Conservation (phyloP, 2,888 invertebrate genomes). For the Camponotus fellah region DNA sequence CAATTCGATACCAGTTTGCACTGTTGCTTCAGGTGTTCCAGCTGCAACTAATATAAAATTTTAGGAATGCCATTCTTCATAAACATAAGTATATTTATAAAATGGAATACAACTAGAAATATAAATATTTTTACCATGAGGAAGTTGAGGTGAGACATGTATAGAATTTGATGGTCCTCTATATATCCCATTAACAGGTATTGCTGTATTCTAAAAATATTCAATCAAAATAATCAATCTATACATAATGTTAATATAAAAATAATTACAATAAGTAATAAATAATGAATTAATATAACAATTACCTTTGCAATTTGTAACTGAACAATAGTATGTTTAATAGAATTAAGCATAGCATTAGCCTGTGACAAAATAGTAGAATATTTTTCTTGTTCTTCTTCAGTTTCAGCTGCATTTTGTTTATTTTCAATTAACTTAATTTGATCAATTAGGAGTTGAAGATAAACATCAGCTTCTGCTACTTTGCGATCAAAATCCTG, state of each 20-base stretch:
- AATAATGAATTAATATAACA: conserved; percentile 11
- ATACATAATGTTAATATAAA: background rate
- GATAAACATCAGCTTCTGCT: conserved; percentile 97
- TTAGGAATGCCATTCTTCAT: background rate
- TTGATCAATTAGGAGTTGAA: conserved; percentile 98
- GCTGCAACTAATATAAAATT: conserved; percentile 72
- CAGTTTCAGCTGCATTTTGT: conserved; percentile 71
- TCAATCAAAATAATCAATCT: too few relatives aligned
- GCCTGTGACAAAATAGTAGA: conserved; percentile 81
- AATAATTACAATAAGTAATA: background rate
- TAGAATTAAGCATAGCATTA: conserved; percentile 97
- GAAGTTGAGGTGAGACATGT: conserved; percentile 78
- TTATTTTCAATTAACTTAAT: conserved; percentile 89
- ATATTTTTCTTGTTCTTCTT: conserved; percentile 79
- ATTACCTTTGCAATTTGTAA: conserved; percentile 98
- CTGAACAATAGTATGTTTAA: conserved; percentile 99
- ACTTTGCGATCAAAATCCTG: conserved; percentile 94
- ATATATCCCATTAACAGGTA: conserved; percentile 96
- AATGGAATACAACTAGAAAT: conserved; percentile 19
- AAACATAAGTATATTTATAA: background rate
- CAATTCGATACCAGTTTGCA: conserved; percentile 89
- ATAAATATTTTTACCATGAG: conserved; percentile 77
- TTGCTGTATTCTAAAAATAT: conserved; percentile 92
- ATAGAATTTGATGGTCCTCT: conserved; percentile 88
- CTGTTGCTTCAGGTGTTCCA: conserved; percentile 82